Percentiles rank a stretch among this genome's conserved stretches.
Evolutionary conservation across 2,888 invertebrate genomes (phyloP).

Genomic region (Calameuta pallipes): DNA sequence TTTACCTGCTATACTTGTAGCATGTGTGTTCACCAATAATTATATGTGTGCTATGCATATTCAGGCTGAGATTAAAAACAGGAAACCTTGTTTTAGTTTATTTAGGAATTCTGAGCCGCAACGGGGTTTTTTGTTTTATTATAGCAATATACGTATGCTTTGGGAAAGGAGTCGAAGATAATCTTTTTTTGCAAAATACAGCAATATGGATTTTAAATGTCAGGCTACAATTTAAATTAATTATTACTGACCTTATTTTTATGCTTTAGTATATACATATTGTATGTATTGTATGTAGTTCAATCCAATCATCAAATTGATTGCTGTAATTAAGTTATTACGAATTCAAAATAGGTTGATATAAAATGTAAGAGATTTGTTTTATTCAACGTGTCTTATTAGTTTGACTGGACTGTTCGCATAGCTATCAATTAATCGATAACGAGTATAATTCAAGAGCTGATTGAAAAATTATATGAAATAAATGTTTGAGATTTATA

Average conservation of each 20-base stretch:
- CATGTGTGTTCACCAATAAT: neutral
- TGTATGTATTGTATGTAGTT: neutral
- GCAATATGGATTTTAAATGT: neutral
- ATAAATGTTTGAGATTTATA: neutral
- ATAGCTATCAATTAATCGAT: neutral
- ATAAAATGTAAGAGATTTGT: neutral
- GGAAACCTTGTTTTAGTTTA: neutral
- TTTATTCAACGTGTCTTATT: neutral
- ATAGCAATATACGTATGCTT: neutral
- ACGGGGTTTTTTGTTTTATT: neutral
- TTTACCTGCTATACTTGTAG: neutral
- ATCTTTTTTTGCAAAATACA: neutral
- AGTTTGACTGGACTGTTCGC: neutral
- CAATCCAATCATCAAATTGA: neutral
- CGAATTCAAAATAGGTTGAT: neutral
- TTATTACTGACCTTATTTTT: neutral
- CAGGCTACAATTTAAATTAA: neutral
- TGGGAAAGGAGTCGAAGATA: neutral
- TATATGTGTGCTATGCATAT: neutral
- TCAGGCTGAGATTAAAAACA: neutral
- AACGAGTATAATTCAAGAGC: neutral
- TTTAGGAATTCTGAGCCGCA: neutral
- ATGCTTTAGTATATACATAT: neutral
- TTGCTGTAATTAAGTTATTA: neutral
- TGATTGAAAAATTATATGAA: neutral